Evolutionary conservation across 1,140 invertebrate species (phyloP).

Genomic region (Pantala flavescens): DNA sequence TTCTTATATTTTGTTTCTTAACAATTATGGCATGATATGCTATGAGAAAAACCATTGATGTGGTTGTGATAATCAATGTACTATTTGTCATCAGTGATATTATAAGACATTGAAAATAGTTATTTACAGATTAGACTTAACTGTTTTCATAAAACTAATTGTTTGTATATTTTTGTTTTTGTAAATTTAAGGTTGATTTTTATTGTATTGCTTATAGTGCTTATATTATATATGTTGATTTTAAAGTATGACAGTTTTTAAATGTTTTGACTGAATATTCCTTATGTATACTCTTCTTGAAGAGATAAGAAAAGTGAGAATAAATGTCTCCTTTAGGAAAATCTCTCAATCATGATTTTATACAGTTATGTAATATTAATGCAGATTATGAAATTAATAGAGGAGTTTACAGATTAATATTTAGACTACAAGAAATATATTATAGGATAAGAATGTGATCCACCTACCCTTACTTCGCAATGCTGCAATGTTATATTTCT

Average conservation of each 20-base stretch:
- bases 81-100: background rate
- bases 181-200: background rate
- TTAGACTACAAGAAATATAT: too few relatives aligned
- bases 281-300: background rate
- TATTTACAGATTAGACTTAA: background rate
- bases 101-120: background rate
- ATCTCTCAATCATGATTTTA: too few relatives aligned
- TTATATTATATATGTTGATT: background rate
- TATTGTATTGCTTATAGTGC: background rate
- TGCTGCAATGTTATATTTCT: too few relatives aligned
- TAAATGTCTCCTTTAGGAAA: conserved; percentile 7
- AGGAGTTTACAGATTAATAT: too few relatives aligned
- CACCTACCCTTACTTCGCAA: too few relatives aligned
- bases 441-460: too few relatives aligned
- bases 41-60: background rate
- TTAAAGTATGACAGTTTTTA: background rate
- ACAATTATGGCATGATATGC: background rate
- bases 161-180: background rate
- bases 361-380: too few relatives aligned
- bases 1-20: background rate
- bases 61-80: background rate
- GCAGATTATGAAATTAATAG: too few relatives aligned
- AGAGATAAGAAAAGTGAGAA: conserved; percentile 4
- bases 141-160: background rate
- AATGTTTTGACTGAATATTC: background rate